phyloP scores from a whole-genome alignment of 2,113 vertebrate genomes.

The Mastomys natalensis region DNA sequence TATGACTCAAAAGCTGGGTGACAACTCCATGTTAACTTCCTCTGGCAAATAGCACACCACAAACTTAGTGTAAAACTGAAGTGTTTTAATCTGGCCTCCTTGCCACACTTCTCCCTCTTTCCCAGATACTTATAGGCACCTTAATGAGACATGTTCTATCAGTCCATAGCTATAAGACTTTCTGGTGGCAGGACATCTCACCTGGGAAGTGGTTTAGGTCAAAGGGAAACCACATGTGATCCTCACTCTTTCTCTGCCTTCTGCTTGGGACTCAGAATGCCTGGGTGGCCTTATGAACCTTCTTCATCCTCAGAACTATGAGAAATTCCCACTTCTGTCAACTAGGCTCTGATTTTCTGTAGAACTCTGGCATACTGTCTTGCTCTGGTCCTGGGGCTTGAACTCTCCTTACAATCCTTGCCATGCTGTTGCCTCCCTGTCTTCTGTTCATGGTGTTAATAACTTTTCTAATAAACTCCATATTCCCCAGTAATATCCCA shows the following conservation, averaged over 20 bases:
- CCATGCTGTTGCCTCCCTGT: neutral
- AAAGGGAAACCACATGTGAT: neutral
- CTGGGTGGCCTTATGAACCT: neutral
- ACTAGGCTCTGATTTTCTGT: neutral
- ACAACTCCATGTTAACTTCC: neutral
- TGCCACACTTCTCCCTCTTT: neutral
- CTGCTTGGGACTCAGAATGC: neutral
- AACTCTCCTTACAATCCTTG: neutral
- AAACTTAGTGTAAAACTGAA: neutral
- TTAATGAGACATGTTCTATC: neutral
- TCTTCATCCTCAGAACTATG: neutral
- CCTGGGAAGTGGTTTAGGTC: neutral
- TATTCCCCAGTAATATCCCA: neutral
- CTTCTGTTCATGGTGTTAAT: neutral
- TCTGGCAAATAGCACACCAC: conserved; percentile 23
- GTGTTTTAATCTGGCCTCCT: neutral
- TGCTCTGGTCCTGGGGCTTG: neutral
- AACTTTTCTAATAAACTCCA: neutral
- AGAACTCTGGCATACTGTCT: neutral
- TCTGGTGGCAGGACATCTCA: neutral
- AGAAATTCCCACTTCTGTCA: neutral
- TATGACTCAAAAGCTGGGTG: neutral
- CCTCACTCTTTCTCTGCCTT: neutral
- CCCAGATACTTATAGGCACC: neutral
- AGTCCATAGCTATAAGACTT: neutral